Evolutionary conservation across 2,113 vertebrate genomes (phyloP).

Genomic region (Phylloscopus whistleri): DNA sequence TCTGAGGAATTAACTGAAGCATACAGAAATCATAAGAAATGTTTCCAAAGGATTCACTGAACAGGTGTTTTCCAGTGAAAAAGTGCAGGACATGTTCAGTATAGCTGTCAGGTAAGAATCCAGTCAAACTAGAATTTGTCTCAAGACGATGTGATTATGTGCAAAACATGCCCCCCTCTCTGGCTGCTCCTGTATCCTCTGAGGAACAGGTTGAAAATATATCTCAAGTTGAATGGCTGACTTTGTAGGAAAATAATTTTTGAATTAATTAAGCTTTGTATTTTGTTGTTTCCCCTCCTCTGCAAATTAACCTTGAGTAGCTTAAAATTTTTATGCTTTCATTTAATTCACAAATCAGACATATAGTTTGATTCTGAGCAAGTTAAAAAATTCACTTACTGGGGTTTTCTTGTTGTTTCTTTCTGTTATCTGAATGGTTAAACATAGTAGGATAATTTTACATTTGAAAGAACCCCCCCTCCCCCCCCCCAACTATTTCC

Average conservation of each 20-base stretch:
- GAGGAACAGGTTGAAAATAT: not conserved
- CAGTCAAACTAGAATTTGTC: not conserved
- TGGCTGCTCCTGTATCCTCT: not conserved
- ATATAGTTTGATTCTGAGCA: not conserved
- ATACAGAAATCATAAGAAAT: not conserved
- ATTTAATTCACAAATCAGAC: constrained; percentile 8
- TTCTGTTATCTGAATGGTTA: not conserved
- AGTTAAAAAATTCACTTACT: not conserved
- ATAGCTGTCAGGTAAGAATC: not conserved
- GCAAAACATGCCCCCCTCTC: not conserved
- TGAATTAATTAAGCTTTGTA: constrained; percentile 9
- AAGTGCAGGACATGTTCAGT: not conserved
- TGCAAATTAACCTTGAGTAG: not conserved
- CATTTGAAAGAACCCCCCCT: not conserved
- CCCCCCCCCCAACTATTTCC: not conserved
- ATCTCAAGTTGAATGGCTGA: not conserved
- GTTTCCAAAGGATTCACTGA: not conserved
- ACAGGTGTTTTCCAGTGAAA: not conserved
- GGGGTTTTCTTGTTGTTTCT: not conserved
- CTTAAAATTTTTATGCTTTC: not conserved
- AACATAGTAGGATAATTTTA: not conserved
- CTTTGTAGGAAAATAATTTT: not conserved
- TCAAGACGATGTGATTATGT: not conserved
- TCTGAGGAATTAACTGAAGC: not conserved
- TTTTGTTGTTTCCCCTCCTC: not conserved